Base-by-base conservation (phyloP, 2,888 invertebrate genomes). In the Xylota sylvarum region DNA sequence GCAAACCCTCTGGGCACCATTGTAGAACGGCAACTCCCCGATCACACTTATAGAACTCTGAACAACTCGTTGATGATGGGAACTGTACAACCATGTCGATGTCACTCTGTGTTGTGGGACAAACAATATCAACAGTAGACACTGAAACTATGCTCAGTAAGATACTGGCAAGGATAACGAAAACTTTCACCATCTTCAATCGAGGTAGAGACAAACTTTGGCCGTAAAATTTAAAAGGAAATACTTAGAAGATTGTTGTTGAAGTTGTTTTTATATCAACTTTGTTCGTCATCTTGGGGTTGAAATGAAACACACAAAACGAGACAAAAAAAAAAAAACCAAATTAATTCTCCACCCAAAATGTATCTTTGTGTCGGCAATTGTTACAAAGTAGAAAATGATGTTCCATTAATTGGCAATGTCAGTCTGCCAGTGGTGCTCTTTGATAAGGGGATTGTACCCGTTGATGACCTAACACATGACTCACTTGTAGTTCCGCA, bases 31-130 rank as follows among this genome's bases (percentile, higher is more conserved):
- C 70, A 17, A 79, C 69, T 43, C 88, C 88, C 1, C 88, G 88
- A 82, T 89, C 85, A 43, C 89, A 89, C 37, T 89, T 89, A 72
- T 88, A 88, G 62, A 88, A 89, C 40, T 79, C 86, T 17, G 84
- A 76, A 52, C 88, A 89, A 69, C 81, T 89, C 12, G 74, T 88
- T 0, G 81, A 23, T 46, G 89, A 89, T 4, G 89, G 85, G 4
- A 84, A 76, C n/a, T 89, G 88, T 19, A 89, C 37, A 19, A 86
- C 88, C 60, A 64, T 72, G 5, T 88, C 88, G 32, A 48, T 19
- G 58, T 89, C 87, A 10, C 37, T 58, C 48, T 87, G 87, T 5
- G 67, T 55, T 1, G 30, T 27, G n/a, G 88, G 88, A 74, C 89
- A 89, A 1, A 84, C 73, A 67, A 88, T 88, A 6, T 78, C 56